Evolutionary conservation across 2,888 invertebrate species (phyloP).

Genomic region (Drosophila mettleri): DNA sequence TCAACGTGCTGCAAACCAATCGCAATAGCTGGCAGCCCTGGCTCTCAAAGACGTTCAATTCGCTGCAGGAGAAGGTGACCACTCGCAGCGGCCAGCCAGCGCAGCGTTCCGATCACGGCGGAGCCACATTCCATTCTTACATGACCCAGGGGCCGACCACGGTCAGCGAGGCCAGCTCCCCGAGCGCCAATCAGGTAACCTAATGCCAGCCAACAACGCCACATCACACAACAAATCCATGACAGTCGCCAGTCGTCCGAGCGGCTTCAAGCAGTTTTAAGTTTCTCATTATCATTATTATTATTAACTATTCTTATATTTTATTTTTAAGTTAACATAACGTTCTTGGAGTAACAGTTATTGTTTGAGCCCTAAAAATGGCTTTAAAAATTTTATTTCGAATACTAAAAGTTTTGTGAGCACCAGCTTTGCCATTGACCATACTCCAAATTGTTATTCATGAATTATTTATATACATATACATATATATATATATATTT

Average conservation of each 20-base stretch:
- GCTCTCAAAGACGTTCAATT: slow-evolving; percentile 94
- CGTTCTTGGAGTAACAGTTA: slow-evolving; percentile 29
- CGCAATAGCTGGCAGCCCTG: slow-evolving; percentile 92
- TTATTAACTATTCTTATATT: slow-evolving; percentile 9
- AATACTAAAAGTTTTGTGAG: slow-evolving; percentile 16
- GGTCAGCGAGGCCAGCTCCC: slow-evolving; percentile 81
- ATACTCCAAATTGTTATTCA: slow-evolving; percentile 38
- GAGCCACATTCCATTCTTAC: slow-evolving; percentile 85
- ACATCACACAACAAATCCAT: slow-evolving; percentile 23
- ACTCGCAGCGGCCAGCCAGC: slow-evolving; percentile 66
- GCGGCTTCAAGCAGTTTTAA: slow-evolving; percentile 22
- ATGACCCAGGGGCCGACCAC: slow-evolving; percentile 74
- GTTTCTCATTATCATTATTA: slow-evolving; percentile 31
- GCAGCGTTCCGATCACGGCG: slow-evolving; percentile 61
- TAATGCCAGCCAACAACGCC: slow-evolving; percentile 34
- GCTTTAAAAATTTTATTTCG: slow-evolving; percentile 26
- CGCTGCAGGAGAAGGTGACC: slow-evolving; percentile 85
- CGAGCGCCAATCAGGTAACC: slow-evolving; percentile 84
- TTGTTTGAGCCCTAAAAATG: slow-evolving; percentile 15
- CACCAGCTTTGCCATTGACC: slow-evolving; percentile 41
- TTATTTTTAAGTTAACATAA: slow-evolving; percentile 42
- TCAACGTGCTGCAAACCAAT: slow-evolving; percentile 89
- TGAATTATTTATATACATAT: slow-evolving; percentile 49
- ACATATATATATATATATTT: too few relatives aligned
- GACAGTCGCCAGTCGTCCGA: slow-evolving; percentile 35